phyloP scores from a whole-genome alignment of 2,888 invertebrate genomes.

The Idaea straminata region DNA sequence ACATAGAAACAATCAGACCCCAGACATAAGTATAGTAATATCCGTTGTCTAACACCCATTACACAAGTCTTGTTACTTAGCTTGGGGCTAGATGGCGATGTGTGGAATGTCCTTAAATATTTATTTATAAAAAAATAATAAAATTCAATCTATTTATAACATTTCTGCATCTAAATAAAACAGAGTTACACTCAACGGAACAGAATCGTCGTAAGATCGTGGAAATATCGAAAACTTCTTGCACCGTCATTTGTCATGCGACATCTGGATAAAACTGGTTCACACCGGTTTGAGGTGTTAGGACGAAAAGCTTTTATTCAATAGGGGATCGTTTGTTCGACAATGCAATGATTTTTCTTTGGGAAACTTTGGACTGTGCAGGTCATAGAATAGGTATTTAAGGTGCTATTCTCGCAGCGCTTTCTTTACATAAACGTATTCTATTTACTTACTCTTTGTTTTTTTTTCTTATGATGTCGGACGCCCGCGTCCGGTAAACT shows the following conservation, averaged over 20 bases:
- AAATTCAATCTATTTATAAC: neutral
- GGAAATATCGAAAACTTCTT: slow-evolving; percentile 10
- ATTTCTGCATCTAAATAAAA: neutral
- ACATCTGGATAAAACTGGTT: slow-evolving; percentile 41
- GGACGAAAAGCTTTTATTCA: slow-evolving; percentile 8
- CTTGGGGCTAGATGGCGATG: no score
- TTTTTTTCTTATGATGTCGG: no score
- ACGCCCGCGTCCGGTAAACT: no score
- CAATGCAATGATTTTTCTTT: slow-evolving; percentile 1
- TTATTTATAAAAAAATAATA: no score
- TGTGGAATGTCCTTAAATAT: no score
- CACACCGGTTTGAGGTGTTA: slow-evolving; percentile 29
- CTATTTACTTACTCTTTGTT: no score
- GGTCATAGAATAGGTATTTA: neutral
- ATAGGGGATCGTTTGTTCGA: neutral
- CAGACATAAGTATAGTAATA: no score
- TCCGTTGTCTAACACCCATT: no score
- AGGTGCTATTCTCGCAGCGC: neutral
- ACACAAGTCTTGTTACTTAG: no score
- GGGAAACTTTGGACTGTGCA: neutral
- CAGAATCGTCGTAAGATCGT: neutral
- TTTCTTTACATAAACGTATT: no score
- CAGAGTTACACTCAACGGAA: neutral
- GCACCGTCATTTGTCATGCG: slow-evolving; percentile 45
- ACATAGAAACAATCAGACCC: no score